phyloP scores from a whole-genome alignment of 2,113 vertebrate genomes.

The Pelecanoides urinatrix region DNA sequence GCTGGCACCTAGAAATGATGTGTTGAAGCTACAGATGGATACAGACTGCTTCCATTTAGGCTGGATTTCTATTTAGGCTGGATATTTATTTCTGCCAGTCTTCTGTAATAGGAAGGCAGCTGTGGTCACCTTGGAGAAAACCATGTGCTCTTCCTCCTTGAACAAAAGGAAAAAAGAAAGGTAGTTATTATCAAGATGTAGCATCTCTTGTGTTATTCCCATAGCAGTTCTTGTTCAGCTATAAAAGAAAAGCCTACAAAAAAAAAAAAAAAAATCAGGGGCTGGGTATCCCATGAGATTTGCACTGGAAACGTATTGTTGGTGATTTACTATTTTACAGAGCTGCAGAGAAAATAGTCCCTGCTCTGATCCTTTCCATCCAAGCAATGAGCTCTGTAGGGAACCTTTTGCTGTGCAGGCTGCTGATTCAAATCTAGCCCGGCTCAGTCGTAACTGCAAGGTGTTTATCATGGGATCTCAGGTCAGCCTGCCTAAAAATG shows the following conservation, averaged over 20 bases:
- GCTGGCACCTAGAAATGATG: neutral
- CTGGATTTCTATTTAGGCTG: neutral
- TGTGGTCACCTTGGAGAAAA: slow-evolving; percentile 43
- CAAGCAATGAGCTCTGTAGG: neutral
- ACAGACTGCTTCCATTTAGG: neutral
- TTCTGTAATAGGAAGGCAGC: neutral
- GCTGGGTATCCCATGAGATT: neutral
- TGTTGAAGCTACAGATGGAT: neutral
- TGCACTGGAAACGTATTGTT: neutral
- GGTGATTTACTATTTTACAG: neutral
- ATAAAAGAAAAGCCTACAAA: neutral
- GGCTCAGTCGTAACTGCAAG: neutral
- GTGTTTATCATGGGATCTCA: neutral
- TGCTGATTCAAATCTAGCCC: neutral
- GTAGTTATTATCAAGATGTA: neutral
- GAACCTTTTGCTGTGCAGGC: neutral
- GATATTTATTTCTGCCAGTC: neutral
- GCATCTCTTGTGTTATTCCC: neutral
- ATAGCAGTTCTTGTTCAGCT: neutral
- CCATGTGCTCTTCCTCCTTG: neutral
- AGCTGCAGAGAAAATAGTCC: neutral
- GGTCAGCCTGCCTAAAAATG: slow-evolving; percentile 7
- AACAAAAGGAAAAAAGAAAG: neutral
- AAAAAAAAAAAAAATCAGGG: neutral
- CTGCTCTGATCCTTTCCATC: neutral